These are phyloP conservation scores for Tiliqua scincoides DNA, from an alignment of 2,113 vertebrate species.

Conservation along the genomic window DNA sequence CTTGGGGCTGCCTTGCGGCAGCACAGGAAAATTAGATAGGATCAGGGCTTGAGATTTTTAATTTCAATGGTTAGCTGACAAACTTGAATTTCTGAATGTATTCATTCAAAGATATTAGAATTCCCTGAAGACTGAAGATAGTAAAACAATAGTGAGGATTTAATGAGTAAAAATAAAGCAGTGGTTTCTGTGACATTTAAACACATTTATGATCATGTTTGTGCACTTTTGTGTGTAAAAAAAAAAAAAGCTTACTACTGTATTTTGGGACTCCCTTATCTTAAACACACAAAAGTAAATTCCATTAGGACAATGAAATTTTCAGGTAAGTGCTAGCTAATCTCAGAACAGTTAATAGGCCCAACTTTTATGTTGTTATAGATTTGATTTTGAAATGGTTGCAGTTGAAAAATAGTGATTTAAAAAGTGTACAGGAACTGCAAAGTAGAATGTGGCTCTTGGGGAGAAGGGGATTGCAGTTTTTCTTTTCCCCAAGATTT, in stretches of 20 bases:
- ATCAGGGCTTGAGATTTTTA: conserved; percentile 45
- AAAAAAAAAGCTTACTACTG: too few relatives aligned
- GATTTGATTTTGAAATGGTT: not conserved
- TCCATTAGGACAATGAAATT: not conserved
- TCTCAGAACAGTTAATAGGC: not conserved
- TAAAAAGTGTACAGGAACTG: not conserved
- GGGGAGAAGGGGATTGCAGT: rapidly evolving
- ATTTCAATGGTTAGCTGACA: conserved; percentile 57
- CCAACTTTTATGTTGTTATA: not conserved
- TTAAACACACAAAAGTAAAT: not conserved
- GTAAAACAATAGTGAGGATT: not conserved
- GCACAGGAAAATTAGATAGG: too few relatives aligned
- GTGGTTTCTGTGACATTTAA: not conserved
- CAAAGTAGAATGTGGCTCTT: not conserved
- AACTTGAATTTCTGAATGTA: conserved; percentile 48
- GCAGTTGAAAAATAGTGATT: not conserved
- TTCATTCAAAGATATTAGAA: conserved; percentile 31
- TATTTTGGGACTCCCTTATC: not conserved
- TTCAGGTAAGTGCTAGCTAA: not conserved
- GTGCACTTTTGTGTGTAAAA: not conserved
- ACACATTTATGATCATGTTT: not conserved
- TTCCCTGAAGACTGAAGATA: conserved; percentile 26
- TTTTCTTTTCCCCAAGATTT: not conserved
- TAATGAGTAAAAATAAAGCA: not conserved
- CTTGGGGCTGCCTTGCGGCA: too few relatives aligned